A percentile compares a stretch with the other conserved stretches of the same genome.
These are phyloP conservation scores for Alauda arvensis DNA, from an alignment of 2,797 vertebrate species.

Conservation along the genomic window DNA sequence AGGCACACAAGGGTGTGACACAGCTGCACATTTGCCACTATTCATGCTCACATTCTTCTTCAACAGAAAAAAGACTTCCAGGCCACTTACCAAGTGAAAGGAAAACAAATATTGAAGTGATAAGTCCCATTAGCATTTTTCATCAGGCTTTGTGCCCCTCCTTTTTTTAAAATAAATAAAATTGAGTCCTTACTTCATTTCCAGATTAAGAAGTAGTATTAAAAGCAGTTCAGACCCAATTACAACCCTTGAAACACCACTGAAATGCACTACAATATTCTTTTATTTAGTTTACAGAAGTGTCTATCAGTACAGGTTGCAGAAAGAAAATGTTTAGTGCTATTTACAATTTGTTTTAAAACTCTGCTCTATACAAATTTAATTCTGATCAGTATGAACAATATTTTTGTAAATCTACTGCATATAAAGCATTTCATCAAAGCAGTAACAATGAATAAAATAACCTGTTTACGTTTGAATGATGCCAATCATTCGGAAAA, in stretches of 20 bases:
- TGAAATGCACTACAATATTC: slow-evolving; percentile 82
- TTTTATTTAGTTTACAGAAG: slow-evolving; percentile 98
- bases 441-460: slow-evolving; percentile 80
- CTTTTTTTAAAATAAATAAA: neutral
- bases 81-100: neutral
- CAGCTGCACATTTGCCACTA: neutral
- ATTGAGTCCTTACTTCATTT: neutral
- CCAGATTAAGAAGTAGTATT: neutral
- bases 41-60: neutral
- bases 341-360: slow-evolving; percentile 97
- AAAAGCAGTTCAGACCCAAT: neutral
- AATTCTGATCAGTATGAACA: slow-evolving; percentile 97
- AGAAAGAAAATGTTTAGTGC: slow-evolving; percentile 90
- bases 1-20: neutral
- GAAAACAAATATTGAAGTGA: neutral
- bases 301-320: slow-evolving; percentile 90
- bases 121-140: neutral
- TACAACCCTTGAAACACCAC: slow-evolving; percentile 58
- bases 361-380: slow-evolving; percentile 96
- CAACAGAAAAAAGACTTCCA: neutral
- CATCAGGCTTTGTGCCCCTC: neutral
- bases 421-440: slow-evolving; percentile 88
- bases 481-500: slow-evolving; percentile 77
- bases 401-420: slow-evolving; percentile 87
- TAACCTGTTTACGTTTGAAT: slow-evolving; percentile 82